A percentile compares a stretch with the other conserved stretches of the same genome.
These are phyloP conservation scores for Heteronetta atricapilla DNA, from an alignment of 2,113 vertebrate genomes.

Conservation along the genomic window DNA sequence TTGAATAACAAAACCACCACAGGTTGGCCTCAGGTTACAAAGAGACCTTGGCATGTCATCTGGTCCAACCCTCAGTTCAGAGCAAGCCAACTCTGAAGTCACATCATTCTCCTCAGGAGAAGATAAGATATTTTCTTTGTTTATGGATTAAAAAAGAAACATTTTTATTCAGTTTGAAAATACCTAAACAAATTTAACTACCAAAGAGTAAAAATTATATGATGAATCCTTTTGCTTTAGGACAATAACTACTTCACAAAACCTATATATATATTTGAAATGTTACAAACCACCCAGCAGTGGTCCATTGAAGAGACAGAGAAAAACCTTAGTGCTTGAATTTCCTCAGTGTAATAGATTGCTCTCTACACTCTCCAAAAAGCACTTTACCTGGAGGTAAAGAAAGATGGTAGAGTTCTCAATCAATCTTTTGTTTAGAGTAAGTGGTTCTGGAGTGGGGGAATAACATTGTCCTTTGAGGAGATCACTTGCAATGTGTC, in stretches of 20 bases:
- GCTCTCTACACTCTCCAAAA: neutral
- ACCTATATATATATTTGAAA: neutral
- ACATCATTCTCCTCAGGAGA: neutral
- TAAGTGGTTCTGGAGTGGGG: too few relatives aligned
- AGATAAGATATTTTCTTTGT: neutral
- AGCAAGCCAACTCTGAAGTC: neutral
- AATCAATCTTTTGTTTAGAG: neutral
- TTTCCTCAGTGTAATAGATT: neutral
- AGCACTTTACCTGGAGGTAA: neutral
- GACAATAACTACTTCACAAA: neutral
- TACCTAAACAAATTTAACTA: neutral
- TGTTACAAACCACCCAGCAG: neutral
- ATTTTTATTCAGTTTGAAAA: neutral
- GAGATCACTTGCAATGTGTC: neutral
- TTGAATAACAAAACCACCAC: neutral
- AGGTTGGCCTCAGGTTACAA: neutral
- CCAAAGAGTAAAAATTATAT: neutral
- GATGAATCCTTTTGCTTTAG: neutral
- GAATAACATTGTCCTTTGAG: neutral
- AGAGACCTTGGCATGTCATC: neutral
- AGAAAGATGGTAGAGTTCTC: neutral
- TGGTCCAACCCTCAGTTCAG: neutral
- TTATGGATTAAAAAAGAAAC: neutral
- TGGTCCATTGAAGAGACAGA: neutral
- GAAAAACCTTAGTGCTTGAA: neutral